A percentile compares a stretch with the other conserved stretches of the same genome.
phyloP scores from a whole-genome alignment of 2,888 invertebrate genomes.

The Drosophila pseudotakahashii region DNA sequence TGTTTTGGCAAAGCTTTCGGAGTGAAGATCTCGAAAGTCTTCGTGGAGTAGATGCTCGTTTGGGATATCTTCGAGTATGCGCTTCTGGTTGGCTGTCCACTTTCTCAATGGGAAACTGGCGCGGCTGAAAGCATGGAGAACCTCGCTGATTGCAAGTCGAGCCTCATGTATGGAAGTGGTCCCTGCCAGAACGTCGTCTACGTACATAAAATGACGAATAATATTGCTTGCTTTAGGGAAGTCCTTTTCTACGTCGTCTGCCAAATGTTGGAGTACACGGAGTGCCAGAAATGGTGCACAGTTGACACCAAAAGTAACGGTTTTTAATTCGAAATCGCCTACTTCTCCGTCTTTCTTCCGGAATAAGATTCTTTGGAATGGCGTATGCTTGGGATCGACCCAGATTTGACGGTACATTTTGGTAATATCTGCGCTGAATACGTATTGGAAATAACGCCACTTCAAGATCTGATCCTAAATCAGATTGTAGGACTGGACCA shows the following conservation, averaged over 20 bases:
- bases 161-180: background rate
- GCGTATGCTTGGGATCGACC: background rate
- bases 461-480: conserved; percentile 1
- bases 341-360: background rate
- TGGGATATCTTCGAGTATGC: conserved; percentile 1
- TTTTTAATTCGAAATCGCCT: background rate
- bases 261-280: background rate
- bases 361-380: background rate
- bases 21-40: background rate
- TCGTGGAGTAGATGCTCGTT: conserved; percentile 1
- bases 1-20: background rate
- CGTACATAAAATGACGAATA: background rate
- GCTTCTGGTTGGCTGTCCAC: background rate
- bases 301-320: background rate
- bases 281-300: background rate
- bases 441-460: background rate
- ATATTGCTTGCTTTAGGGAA: background rate
- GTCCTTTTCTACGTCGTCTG: background rate
- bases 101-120: background rate
- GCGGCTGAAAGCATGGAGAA: background rate
- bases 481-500: background rate
- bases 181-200: conserved; percentile 4
- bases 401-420: background rate
- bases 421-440: background rate
- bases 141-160: background rate